Percentiles rank a stretch among this genome's conserved stretches.
Evolutionary conservation across 2,888 invertebrate genomes (phyloP).

Genomic region (Eilema griseolum): DNA sequence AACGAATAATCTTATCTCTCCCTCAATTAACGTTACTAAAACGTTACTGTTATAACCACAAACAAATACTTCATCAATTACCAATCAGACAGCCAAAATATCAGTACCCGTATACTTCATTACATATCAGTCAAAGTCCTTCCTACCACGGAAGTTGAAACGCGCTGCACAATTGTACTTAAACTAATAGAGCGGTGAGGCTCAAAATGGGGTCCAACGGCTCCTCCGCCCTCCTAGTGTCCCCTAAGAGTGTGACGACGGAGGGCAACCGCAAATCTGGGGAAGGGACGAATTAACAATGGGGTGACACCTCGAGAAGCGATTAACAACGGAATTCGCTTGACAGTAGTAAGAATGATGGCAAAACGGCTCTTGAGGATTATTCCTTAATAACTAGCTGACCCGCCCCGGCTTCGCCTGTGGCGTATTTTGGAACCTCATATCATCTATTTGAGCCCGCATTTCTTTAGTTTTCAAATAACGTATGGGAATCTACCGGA

Average conservation of each 20-base stretch:
- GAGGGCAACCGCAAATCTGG: constrained; percentile 36
- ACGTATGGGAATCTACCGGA: too few species aligned
- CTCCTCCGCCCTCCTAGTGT: constrained; percentile 21
- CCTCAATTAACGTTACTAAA: constrained; percentile 6
- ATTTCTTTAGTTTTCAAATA: too few species aligned
- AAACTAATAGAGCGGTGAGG: constrained; percentile 35
- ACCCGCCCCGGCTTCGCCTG: too few species aligned
- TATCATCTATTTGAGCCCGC: too few species aligned
- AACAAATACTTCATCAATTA: constrained; percentile 45
- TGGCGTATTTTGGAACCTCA: too few species aligned
- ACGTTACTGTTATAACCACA: constrained; percentile 12
- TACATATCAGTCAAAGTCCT: constrained; percentile 15
- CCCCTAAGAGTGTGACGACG: constrained; percentile 29
- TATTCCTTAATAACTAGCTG: not conserved
- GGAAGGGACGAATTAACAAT: constrained; percentile 26
- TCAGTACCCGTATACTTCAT: constrained; percentile 20
- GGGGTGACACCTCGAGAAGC: constrained; percentile 25
- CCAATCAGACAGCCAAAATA: constrained; percentile 34
- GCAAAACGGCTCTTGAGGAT: not conserved
- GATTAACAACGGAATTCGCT: constrained; percentile 36
- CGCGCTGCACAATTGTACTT: constrained; percentile 33
- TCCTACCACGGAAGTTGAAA: constrained; percentile 26
- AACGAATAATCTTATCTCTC: constrained; percentile 7
- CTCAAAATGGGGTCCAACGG: constrained; percentile 29
- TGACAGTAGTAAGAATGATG: not conserved